Base-by-base conservation (phyloP, 2,888 invertebrate genomes). In the Macrophya alboannulata region DNA sequence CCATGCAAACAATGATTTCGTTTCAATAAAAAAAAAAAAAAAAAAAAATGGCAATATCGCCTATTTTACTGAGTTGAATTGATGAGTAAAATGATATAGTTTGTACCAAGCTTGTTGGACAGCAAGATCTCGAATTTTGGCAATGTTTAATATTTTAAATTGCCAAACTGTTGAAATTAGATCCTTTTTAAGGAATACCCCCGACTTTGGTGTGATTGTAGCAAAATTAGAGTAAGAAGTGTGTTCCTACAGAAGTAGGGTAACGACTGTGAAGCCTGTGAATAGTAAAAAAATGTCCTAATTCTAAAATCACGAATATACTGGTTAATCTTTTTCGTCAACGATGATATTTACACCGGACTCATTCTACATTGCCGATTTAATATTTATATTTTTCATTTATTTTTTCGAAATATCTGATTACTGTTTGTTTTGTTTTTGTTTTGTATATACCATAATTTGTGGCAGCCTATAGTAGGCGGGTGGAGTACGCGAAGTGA, bases 401-500 rank as follows among this genome's bases (percentile, higher is more conserved):
- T n/a, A 15, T 37, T 79, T n/a, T 79, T 43, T 68, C 83, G 48
- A 83, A 86, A 87, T 79, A 81, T 85, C 51, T 51, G 43, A 55
- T 88, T 86, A 88, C 83, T 88, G 68, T 51, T 55, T 43, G 43
- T 43, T 43, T 43, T 43, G 0, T 43, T 2, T 81, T 87, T 89
- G 88, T 86, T 8, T 74, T 74, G 89, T 88, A 89, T 89, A 87
- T 90, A 90, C 89, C 89, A 88, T 89, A 85, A 86, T 87, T 88
- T 77, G 87, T 86, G 88, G 89, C 85, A 88, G 89, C 88, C 85
- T 88, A 88, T 87, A 90, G 90, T 87, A 90, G 90, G 90, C 89
- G 89, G 90, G 90, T 87, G 89, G 90, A 90, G 89, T 89, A 89
- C 91, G 89, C 90, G 89, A 62, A 62, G 62, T 51, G 25, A 31